Evolutionary conservation across 2,113 vertebrate species (phyloP), one percentile per base, ranked within the genome.

Genomic region (Pelobates fuscus): DNA sequence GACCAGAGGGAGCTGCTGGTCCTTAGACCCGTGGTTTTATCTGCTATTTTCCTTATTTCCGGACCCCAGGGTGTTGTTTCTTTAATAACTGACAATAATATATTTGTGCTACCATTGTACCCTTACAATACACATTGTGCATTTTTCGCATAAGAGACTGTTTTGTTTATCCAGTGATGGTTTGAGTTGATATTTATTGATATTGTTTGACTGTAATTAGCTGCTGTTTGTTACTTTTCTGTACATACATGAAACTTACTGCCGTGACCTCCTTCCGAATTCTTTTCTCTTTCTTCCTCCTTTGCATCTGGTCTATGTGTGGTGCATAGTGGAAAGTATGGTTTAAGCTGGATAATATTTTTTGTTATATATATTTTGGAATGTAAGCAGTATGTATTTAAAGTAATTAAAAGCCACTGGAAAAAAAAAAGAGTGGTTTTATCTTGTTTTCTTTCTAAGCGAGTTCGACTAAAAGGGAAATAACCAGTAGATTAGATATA

Each of bases 331-430:
- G 64, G 64, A 76, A 67, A 55, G 64, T 76, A 67, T 77, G 73
- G 73, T 77, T 77, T 68, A 67, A 68, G 41, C 73, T 68, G 73
- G 65, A 14, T 77, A 77, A 66, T 29, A 24, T 60, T 75, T 76
- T 68, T 68, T 61, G 52, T 77, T 77, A 52, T n/a, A 55, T 77
- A 77, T 68, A 77, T 77, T 77, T 77, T 77, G 73, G 73, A 77
- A 77, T 77, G 73, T 77, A 77, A 77, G 73, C 64, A 67, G 73
- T 77, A 68, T 68, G 73, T 68, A 44, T 52, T 67, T 18, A 68
- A 75, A 59, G 68, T 29, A 61, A 77, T 68, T 77, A 68, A 77
- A 77, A 55, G 32, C 55, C 64, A 77, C 55, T 77, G 73, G 65
- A 68, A 67, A 77, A 21, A 61, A 8, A 14, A 1, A 2, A 46